Percentiles rank a stretch among this genome's conserved stretches.
These are phyloP conservation scores for Typhlichthys eigenmanni DNA, from an alignment of 2,797 vertebrate genomes.

Conservation along the genomic window DNA sequence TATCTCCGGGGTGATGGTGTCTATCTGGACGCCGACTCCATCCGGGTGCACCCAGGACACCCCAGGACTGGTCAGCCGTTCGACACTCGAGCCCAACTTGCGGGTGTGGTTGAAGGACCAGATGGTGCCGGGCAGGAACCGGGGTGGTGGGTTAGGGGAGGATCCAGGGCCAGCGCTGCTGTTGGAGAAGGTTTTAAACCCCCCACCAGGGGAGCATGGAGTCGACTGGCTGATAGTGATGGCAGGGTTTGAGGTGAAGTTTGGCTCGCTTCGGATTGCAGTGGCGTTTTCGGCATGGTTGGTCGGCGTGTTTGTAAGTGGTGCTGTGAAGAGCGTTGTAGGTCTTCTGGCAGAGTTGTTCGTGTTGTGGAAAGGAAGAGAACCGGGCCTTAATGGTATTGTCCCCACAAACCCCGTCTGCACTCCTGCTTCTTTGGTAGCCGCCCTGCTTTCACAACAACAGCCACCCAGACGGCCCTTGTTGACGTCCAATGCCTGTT, in stretches of 20 bases:
- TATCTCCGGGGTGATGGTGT: slow-evolving; percentile 96
- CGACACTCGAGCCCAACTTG: slow-evolving; percentile 81
- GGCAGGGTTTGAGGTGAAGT: slow-evolving; percentile 54
- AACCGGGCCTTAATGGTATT: slow-evolving; percentile 71
- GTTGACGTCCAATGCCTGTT: slow-evolving; percentile 86
- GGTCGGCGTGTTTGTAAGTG: slow-evolving; percentile 44
- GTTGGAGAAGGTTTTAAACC: slow-evolving; percentile 48
- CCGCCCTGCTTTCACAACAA: slow-evolving; percentile 63
- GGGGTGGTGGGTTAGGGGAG: slow-evolving; percentile 72
- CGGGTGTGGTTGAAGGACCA: slow-evolving; percentile 93
- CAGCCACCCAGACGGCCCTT: slow-evolving; percentile 60
- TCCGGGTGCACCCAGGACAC: slow-evolving; percentile 94
- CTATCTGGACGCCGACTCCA: slow-evolving; percentile 95
- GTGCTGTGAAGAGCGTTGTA: slow-evolving; percentile 71
- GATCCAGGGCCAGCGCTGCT: slow-evolving; percentile 36
- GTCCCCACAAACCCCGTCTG: slow-evolving; percentile 89
- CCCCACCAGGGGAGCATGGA: slow-evolving; percentile 67
- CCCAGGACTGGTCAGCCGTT: slow-evolving; percentile 87
- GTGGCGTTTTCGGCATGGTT: slow-evolving; percentile 37
- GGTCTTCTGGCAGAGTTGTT: slow-evolving; percentile 78
- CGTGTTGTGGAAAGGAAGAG: slow-evolving; percentile 75
- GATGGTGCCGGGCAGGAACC: slow-evolving; percentile 90
- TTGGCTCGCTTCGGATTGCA: slow-evolving; percentile 40
- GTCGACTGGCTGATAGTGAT: slow-evolving; percentile 73
- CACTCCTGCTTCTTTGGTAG: slow-evolving; percentile 83